Percentiles rank a stretch among this genome's conserved stretches.
These are phyloP conservation scores for Pristiophorus japonicus DNA, from an alignment of 2,113 vertebrate genomes.

Conservation along the genomic window DNA sequence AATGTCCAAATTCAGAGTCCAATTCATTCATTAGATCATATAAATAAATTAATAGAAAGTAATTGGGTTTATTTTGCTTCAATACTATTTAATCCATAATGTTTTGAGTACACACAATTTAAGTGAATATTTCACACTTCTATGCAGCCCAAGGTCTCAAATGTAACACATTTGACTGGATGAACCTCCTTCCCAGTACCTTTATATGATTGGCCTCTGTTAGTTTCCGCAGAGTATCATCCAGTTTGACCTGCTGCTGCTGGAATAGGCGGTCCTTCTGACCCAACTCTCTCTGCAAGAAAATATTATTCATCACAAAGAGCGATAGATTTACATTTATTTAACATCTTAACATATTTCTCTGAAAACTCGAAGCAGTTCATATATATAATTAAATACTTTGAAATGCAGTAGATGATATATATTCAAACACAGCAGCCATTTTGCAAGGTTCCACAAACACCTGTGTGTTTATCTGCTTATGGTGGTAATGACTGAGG, in stretches of 20 bases:
- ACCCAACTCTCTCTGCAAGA: constrained; percentile 75
- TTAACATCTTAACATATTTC: not conserved
- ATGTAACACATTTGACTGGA: not conserved
- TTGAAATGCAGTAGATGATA: not conserved
- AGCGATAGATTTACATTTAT: not conserved
- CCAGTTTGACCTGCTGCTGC: constrained; percentile 79
- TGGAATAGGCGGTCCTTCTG: constrained; percentile 86
- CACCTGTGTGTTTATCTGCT: not conserved
- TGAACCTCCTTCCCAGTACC: constrained; percentile 52
- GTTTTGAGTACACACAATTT: not conserved
- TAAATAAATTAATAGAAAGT: not conserved
- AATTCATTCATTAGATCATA: not conserved
- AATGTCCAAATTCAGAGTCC: not conserved
- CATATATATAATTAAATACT: not conserved
- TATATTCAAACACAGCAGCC: not conserved
- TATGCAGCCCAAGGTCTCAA: not conserved
- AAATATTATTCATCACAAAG: not conserved
- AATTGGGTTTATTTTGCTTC: not conserved
- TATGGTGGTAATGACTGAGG: not conserved
- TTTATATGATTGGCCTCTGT: constrained; percentile 73
- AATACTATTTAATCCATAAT: not conserved
- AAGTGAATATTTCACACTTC: not conserved
- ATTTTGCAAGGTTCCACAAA: not conserved
- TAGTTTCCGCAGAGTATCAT: constrained; percentile 72
- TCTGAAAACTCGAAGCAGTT: not conserved